Base-by-base conservation (phyloP, 1,140 invertebrate genomes). In the Lepidotrigona ventralis region DNA sequence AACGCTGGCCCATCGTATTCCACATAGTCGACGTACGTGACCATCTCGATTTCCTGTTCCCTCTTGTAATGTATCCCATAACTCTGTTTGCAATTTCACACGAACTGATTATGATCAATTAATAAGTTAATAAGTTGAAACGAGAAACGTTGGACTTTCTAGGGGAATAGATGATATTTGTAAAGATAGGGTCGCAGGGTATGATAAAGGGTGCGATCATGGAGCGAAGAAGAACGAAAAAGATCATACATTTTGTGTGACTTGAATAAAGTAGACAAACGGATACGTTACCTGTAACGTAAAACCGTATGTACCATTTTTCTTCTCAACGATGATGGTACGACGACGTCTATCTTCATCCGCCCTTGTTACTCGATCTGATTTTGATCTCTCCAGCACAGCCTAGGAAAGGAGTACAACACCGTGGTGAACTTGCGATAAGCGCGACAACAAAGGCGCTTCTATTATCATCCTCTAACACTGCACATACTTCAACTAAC, bases 1-100 rank as follows among this genome's bases (percentile, higher is more conserved):
- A 97, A 98, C 0, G 98, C 98, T 12, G 98, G 97, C 0, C 98
- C 98, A 80, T 98, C 97, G 80, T 97, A 96, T 88, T 98, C 98
- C n/a, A 99, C 98, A 90, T 98, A 98, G 92, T 99, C 98, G 46
- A 99, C 98, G 90, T 99, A 99, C 0, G 98, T 99, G 39, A 99
- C 98, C 95, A 99, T 98, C 93, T 99, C 98, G 78, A 98, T 97
- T 91, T 98, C 97, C 88, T 96, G 96, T 84, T 98, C 98, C 92
- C 97, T 96, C 91, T 98, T 98, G 93, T 99, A 98, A 91, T 98
- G 98, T 73, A 99, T 98, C 19, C 98, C 98, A 92, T 99, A 99
- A 91, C 98, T 99, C 96, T 99, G 96, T 23, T 33, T 33, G 12
- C 29, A 66, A 56, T 83, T 51, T 33, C 14, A 53, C 23, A 17